Evolutionary conservation across 2,888 invertebrate species (phyloP).

Genomic region (Ennomos fuscantarius): DNA sequence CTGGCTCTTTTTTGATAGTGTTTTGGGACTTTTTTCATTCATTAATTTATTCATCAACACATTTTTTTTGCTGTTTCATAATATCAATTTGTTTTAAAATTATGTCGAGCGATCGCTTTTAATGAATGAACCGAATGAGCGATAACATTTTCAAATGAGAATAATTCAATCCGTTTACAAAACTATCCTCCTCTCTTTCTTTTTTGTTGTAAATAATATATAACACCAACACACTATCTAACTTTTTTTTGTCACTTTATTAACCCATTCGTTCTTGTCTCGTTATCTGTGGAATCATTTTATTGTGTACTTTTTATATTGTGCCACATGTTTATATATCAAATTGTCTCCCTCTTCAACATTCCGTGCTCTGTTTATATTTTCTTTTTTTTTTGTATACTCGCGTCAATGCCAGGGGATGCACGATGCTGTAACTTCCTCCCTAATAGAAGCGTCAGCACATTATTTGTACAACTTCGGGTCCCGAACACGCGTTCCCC

Average conservation of each 20-base stretch:
- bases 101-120: background rate
- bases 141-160: conserved; percentile 56
- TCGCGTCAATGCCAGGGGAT: conserved; percentile 84
- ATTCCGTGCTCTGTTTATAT: conserved; percentile 75
- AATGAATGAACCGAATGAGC: conserved; percentile 18
- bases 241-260: conserved; percentile 62
- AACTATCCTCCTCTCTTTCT: conserved; percentile 23
- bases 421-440: conserved; percentile 82
- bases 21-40: conserved; percentile 18
- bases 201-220: conserved; percentile 40
- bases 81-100: too few species aligned
- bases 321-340: conserved; percentile 52
- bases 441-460: conserved; percentile 58
- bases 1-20: conserved; percentile 34
- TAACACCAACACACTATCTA: conserved; percentile 70
- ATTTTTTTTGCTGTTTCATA: conserved; percentile 8
- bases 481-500: conserved; percentile 45
- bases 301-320: conserved; percentile 59
- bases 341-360: conserved; percentile 82
- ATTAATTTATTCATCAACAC: conserved; percentile 31
- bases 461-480: conserved; percentile 42
- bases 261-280: conserved; percentile 73
- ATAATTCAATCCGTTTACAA: conserved; percentile 37
- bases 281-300: conserved; percentile 59
- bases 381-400: conserved; percentile 62